Conservation (phyloP, 2,888 invertebrate species). For the Parasteatoda lunata region DNA sequence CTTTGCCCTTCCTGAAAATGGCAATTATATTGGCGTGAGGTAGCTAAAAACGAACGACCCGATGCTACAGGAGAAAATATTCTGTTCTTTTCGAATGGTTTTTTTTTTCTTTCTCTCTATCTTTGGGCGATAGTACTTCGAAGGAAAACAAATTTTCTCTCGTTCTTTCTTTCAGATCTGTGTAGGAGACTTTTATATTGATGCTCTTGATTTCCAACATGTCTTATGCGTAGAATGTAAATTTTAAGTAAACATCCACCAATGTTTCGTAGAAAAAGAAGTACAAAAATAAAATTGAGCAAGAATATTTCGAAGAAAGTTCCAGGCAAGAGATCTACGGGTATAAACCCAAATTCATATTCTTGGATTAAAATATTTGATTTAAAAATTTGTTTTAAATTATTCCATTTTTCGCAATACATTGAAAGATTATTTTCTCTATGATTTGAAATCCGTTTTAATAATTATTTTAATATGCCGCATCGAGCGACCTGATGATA, state of each 20-base stretch:
- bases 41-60: background rate
- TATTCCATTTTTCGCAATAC: no score
- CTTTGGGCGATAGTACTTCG: background rate
- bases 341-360: no score
- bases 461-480: no score
- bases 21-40: conserved; percentile 33
- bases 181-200: conserved; percentile 6
- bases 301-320: no score
- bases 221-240: background rate
- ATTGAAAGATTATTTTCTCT: no score
- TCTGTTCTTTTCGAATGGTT: conserved; percentile 4
- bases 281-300: background rate
- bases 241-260: background rate
- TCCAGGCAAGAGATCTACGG: no score
- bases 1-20: conserved; percentile 20
- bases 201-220: conserved; percentile 2
- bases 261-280: background rate
- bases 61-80: conserved; percentile 5
- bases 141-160: conserved; percentile 33
- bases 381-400: no score
- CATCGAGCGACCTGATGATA: no score
- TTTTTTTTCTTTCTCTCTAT: background rate
- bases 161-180: background rate
- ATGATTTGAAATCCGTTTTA: no score
- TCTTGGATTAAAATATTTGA: no score